Base-by-base conservation (phyloP, 1,140 invertebrate genomes). In the Phymastichus coffea region DNA sequence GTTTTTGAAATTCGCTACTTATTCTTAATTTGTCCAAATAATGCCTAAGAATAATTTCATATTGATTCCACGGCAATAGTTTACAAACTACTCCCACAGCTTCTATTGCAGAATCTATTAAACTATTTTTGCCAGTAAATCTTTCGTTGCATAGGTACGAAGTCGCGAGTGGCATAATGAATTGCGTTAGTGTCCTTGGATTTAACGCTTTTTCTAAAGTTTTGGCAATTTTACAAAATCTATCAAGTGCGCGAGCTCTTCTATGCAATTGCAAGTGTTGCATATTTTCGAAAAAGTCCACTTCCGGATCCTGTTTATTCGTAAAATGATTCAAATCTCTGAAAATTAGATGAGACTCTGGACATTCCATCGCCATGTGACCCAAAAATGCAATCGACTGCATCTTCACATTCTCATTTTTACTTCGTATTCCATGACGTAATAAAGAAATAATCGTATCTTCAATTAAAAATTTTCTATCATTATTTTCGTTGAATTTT, bases 221-320 rank as follows among this genome's bases (percentile, higher is more conserved):
- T 65, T 83, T 85, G 0, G 84, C 78, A 38, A 86, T 65, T 35
- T 81, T 79, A 55, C 82, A 85, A 63, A 90, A 89, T 70, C 86
- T 90, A 7, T 87, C 72, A 19, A 97, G 70, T 0, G 93, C 94
- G 67, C 90, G 83, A 0, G 88, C 86, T 71, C 90, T 87, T 65
- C 93, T 84, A 70, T 95, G 91, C 14, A 88, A 78, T 80, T 96
- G 91, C 33, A 92, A 77, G 81, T 98, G 95, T 30, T 86, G 84
- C 65, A 95, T 88, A 70, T 97, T 98, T 66, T 95, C 91, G 71
- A 96, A 98, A 80, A 98, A 96, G 76, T 98, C 94, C 0, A 92
- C 86, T 74, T 98, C 95, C 1, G 81, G 74, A 73, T 98, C 93
- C 30, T 80, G 79, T 66, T 86, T 85, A 71, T 92, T 88, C 0